These are phyloP conservation scores for Coluber constrictor DNA, from an alignment of 2,797 vertebrate genomes.

Conservation along the genomic window DNA sequence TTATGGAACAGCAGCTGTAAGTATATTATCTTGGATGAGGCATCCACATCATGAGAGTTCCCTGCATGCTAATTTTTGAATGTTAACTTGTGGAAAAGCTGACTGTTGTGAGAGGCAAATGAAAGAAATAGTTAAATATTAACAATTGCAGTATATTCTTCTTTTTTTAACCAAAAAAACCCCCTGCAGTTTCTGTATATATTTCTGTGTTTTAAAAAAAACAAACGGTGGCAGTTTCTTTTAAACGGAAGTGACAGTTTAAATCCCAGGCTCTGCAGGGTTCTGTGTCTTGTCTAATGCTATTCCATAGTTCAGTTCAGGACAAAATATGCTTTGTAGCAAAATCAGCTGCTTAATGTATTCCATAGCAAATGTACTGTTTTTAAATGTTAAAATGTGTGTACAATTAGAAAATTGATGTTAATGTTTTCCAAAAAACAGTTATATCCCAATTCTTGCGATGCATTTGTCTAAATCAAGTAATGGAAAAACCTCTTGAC, in stretches of 20 bases:
- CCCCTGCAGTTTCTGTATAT: neutral
- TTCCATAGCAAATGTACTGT: conserved; percentile 1
- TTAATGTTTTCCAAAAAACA: neutral
- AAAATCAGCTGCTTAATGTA: conserved; percentile 3
- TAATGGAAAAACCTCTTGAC: conserved; percentile 5
- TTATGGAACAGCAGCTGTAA: conserved; percentile 94
- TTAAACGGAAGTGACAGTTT: conserved; percentile 5
- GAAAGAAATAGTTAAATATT: neutral
- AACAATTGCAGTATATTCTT: neutral
- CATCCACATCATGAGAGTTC: conserved; percentile 10
- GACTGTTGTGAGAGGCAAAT: neutral
- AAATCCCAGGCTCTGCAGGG: conserved; percentile 23
- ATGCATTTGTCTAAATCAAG: neutral
- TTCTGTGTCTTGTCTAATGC: conserved; percentile 4
- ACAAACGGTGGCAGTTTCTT: conserved; percentile 42
- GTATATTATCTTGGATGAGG: conserved; percentile 66
- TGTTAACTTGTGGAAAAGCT: neutral
- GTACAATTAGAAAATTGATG: neutral
- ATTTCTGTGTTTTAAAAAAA: neutral
- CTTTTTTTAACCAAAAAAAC: neutral
- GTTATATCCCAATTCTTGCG: rapidly evolving
- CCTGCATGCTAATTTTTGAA: conserved; percentile 24
- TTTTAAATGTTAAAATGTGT: neutral
- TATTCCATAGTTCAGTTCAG: conserved; percentile 39
- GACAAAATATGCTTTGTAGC: conserved; percentile 32